Evolutionary conservation across 2,888 invertebrate species (phyloP), one percentile per base, ranked within the genome.

Genomic region (Noctua pronuba): DNA sequence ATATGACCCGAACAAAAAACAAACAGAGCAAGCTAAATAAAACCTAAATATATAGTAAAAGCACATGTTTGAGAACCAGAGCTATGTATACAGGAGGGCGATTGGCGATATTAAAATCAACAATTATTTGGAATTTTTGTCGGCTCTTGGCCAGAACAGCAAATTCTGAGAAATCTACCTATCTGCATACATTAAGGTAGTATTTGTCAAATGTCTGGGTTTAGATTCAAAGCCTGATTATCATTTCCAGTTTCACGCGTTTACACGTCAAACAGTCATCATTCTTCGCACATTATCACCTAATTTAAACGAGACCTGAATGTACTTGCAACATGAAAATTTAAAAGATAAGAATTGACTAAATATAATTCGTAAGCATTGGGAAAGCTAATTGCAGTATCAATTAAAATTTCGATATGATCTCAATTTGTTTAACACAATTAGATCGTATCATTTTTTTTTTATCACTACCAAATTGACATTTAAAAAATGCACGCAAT

Each of bases 361-460:
- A 35, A 35, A 52, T 41, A 66, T 35, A 18, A 24, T 28, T 24
- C 24, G 24, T 35, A 44, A 10, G 1, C 3, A 35, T 28, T 44
- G 16, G 49, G 28, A 35, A 67, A 46, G 35, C 24, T 44, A 35
- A 77, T 66, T 41, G n/a, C 31, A 35, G 41, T 44, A 77, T 66
- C 3, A 65, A 77, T 77, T 18, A 16, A 52, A 31, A 77, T 16
- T 1, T n/a, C 1, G 77, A 75, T 73, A 44, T 49, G 41, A 52
- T 77, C 64, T 21, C 18, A 41, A 41, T 31, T 31, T 46, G 35
- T 67, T 77, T 46, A n/a, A 58, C 44, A 55, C 44, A 35, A 18
- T 44, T 28, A 24, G 24, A 77, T 76, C 24, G 1, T 46, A 67
- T 68, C 13, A 28, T 13, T 44, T 24, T 62, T 69, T 35, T 70